phyloP scores from a whole-genome alignment of 2,113 vertebrate genomes.

The Tachuris rubrigastra region DNA sequence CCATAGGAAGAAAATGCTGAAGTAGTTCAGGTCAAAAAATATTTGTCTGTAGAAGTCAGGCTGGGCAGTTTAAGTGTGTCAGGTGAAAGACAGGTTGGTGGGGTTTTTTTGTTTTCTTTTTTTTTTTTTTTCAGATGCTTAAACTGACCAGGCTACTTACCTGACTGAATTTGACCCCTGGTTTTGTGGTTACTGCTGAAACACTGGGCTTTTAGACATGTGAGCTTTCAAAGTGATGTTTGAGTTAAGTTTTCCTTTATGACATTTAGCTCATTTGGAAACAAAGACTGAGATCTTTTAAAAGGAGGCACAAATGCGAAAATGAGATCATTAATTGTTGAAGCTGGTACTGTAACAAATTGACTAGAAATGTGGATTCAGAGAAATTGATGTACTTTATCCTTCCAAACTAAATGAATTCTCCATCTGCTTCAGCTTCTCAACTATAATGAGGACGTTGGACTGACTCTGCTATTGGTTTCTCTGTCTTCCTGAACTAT shows the following conservation, averaged over 20 bases:
- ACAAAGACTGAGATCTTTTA: constrained; percentile 44
- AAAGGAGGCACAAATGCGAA: constrained; percentile 50
- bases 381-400: constrained; percentile 61
- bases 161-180: neutral
- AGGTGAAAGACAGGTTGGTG: neutral
- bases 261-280: constrained; percentile 20
- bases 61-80: neutral
- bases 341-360: constrained; percentile 63
- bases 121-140: neutral
- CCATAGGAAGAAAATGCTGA: neutral
- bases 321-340: constrained; percentile 64
- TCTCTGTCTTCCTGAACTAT: constrained; percentile 59
- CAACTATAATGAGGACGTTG: constrained; percentile 29
- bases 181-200: neutral
- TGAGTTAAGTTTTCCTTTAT: constrained; percentile 22
- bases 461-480: constrained; percentile 47
- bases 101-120: neutral
- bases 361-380: constrained; percentile 62
- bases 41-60: neutral
- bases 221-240: neutral
- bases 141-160: neutral
- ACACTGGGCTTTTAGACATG: neutral
- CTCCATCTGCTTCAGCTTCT: constrained; percentile 57
- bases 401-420: constrained; percentile 64
- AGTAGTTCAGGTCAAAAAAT: neutral